phyloP scores from a whole-genome alignment of 2,888 invertebrate genomes.

The Polydesmus complanatus region DNA sequence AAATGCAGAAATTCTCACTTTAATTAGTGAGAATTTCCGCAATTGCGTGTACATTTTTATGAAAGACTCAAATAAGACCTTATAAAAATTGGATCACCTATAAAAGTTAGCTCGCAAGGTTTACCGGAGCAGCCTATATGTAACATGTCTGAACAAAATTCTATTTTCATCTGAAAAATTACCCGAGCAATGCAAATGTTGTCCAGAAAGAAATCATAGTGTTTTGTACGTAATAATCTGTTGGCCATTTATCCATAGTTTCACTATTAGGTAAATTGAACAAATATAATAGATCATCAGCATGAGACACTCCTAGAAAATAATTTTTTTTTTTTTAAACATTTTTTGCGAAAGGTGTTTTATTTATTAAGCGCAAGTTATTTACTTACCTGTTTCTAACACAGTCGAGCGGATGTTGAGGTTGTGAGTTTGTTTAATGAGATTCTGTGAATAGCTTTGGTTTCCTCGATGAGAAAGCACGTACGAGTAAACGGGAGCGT shows the following conservation, averaged over 20 bases:
- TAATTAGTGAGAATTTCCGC: too few species aligned
- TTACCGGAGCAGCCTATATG: too few species aligned
- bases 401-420: conserved; percentile 26
- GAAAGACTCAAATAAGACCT: neutral
- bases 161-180: too few species aligned
- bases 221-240: conserved; percentile 3
- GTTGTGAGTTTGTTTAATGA: neutral
- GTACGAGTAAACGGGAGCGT: conserved; percentile 12
- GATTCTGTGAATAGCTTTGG: neutral
- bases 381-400: conserved; percentile 1
- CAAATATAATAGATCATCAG: conserved; percentile 9
- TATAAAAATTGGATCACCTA: neutral
- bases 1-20: too few species aligned
- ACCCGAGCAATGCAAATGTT: conserved; percentile 6
- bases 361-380: too few species aligned
- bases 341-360: too few species aligned
- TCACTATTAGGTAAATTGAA: conserved; percentile 8
- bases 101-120: too few species aligned
- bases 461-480: conserved; percentile 10
- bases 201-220: conserved; percentile 6
- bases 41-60: neutral
- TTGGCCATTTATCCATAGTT: neutral
- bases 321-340: too few species aligned
- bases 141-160: too few species aligned
- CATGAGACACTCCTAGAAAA: conserved; percentile 14